Evolutionary conservation across 2,888 invertebrate genomes (phyloP).

Genomic region (Parascotia fuliginaria): DNA sequence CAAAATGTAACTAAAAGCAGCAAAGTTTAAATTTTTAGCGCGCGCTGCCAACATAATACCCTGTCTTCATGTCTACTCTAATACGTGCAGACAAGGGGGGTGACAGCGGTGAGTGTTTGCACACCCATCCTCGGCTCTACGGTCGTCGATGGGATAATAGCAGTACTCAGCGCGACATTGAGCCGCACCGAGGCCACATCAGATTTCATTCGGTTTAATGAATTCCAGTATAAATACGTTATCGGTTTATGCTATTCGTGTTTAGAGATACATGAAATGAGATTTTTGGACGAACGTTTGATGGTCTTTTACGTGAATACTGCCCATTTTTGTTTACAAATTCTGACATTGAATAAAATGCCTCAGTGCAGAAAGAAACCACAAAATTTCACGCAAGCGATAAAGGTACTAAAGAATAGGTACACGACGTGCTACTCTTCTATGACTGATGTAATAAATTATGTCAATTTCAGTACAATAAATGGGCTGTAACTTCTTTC

Average conservation of each 20-base stretch:
- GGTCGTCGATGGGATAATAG: conserved; percentile 74
- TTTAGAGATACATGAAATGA: conserved; percentile 30
- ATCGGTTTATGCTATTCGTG: conserved; percentile 50
- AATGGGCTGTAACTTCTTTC: too few species aligned
- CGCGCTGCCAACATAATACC: conserved; percentile 30
- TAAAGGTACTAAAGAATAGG: too few species aligned
- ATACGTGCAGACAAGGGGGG: conserved; percentile 44
- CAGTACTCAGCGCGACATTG: conserved; percentile 37
- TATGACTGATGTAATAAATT: too few species aligned
- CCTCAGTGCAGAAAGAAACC: too few species aligned
- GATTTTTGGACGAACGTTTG: conserved; percentile 18
- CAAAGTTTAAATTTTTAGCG: conserved; percentile 11
- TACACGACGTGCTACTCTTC: too few species aligned
- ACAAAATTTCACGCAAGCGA: too few species aligned
- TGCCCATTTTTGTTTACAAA: background rate
- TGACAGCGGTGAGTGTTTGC: conserved; percentile 71
- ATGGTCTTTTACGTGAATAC: conserved; percentile 19
- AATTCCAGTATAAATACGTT: conserved; percentile 62
- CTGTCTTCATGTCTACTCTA: conserved; percentile 33
- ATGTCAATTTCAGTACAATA: too few species aligned
- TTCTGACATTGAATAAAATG: background rate
- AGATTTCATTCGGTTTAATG: conserved; percentile 63
- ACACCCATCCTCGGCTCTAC: conserved; percentile 67
- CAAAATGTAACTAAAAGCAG: conserved; percentile 1
- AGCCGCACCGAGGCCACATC: conserved; percentile 43